Evolutionary conservation across 2,113 vertebrate species (phyloP).

Genomic region (Psilopsiagon aymara): DNA sequence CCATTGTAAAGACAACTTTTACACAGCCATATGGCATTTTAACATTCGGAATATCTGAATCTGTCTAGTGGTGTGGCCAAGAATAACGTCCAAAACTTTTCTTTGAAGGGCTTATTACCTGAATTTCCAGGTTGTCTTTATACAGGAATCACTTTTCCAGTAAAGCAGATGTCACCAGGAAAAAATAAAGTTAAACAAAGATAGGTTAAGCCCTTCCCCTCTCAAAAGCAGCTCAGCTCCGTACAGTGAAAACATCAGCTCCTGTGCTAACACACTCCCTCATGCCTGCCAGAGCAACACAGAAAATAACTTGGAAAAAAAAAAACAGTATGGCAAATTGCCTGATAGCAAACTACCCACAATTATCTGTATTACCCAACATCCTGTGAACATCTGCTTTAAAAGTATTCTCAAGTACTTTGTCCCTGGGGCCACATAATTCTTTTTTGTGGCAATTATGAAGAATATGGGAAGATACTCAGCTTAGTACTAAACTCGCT

Average conservation of each 20-base stretch:
- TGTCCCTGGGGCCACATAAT: constrained; percentile 23
- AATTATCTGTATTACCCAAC: constrained; percentile 20
- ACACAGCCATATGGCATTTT: not conserved
- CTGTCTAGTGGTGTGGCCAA: not conserved
- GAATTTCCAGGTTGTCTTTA: not conserved
- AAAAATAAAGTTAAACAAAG: not conserved
- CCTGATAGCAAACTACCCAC: constrained; percentile 3
- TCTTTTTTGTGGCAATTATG: not conserved
- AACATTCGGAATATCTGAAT: not conserved
- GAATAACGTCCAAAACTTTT: not conserved
- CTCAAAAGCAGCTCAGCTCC: not conserved
- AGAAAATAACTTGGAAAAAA: not conserved
- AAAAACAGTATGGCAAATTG: not conserved
- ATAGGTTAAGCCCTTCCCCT: not conserved
- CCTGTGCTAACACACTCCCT: not conserved
- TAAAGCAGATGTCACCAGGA: not conserved
- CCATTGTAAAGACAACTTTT: not conserved
- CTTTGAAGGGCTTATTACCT: not conserved
- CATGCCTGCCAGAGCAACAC: not conserved
- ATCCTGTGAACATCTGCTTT: constrained; percentile 6
- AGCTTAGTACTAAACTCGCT: not conserved
- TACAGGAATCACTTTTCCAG: not conserved
- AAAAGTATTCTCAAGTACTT: not conserved
- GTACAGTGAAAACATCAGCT: not conserved
- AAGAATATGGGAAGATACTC: not conserved